Evolutionary conservation across 1,140 invertebrate species (phyloP).

Genomic region (Stenopsyche tienmushanensis): DNA sequence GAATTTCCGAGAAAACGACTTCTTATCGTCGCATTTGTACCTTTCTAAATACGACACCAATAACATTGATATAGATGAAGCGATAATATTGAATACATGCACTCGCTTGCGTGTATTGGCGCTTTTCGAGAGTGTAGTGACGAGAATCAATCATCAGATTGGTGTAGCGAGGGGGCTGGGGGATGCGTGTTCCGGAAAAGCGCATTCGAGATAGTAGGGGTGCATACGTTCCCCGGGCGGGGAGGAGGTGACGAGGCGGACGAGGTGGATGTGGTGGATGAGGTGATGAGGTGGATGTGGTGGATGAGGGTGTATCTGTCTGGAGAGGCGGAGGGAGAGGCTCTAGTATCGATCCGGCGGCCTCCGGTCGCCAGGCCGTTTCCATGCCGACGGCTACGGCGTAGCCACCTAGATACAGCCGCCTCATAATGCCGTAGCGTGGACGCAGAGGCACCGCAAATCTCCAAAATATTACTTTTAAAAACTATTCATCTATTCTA

Average conservation of each 20-base stretch:
- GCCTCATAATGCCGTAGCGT: not conserved
- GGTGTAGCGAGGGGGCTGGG: not conserved
- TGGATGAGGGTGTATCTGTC: conserved; percentile 28
- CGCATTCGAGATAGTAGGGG: too few species aligned
- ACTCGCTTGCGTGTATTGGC: too few species aligned
- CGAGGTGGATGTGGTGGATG: too few species aligned
- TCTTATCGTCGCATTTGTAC: conserved; percentile 5
- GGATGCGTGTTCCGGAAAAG: too few species aligned
- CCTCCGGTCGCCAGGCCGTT: conserved; percentile 15
- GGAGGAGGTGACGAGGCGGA: too few species aligned
- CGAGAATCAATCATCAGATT: not conserved
- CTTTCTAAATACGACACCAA: not conserved
- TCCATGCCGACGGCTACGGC: conserved; percentile 21
- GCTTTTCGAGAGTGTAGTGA: too few species aligned
- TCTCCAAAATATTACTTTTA: too few species aligned
- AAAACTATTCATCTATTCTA: too few species aligned
- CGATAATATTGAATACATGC: too few species aligned
- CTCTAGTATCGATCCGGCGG: conserved; percentile 1
- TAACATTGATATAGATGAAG: too few species aligned
- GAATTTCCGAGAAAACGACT: not conserved
- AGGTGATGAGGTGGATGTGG: too few species aligned
- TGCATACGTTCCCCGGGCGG: not conserved
- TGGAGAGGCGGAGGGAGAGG: not conserved
- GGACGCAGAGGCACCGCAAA: not conserved
- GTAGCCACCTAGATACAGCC: conserved; percentile 2